Evolutionary conservation across 2,888 invertebrate genomes (phyloP), one percentile per base, ranked within the genome.

Genomic region (Andrena bucephala): DNA sequence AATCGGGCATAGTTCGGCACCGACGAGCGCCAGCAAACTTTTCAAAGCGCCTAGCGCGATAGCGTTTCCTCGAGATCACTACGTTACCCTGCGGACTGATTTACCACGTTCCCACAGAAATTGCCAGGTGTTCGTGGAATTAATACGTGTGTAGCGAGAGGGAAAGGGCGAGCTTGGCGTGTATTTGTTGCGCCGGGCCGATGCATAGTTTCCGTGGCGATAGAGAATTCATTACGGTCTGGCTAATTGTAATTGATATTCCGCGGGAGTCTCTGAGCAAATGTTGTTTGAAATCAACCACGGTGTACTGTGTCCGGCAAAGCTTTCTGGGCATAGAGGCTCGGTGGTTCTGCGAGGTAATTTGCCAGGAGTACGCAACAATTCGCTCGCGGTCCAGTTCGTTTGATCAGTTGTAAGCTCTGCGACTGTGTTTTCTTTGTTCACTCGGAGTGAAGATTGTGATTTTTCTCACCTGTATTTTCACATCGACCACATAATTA

Each of bases 201-300:
- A 36, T 42, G 54, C 13, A 54, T 10, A 63, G 62, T 27, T 72
- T 54, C 52, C 2, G 31, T 33, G 59, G 67, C 52, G 73, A 74
- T 54, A 20, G 66, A 31, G 59, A 70, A 74, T 79, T 70, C 42
- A 74, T 67, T 66, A 70, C 66, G 57, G 50, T 16, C 60, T 29
- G 59, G 10, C 20, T 66, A 63, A 70, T 50, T 71, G 66, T 66
- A 80, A 80, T 71, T 76, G 70, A 77, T 77, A 68, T 81, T 72
- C 67, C 72, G 27, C n/a, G 57, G 27, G 48, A 66, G 42, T 16
- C 62, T 68, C 10, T 2, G 62, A 50, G 54, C 20, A 48, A 73
- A 74, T 63, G 67, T 74, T 63, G 62, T 68, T 60, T 63, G 65
- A 77, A 59, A 66, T 65, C 71, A 13, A 67, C 60, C 52, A 27